Evolutionary conservation across 2,113 vertebrate species (phyloP).

Genomic region (Falco punctatus): DNA sequence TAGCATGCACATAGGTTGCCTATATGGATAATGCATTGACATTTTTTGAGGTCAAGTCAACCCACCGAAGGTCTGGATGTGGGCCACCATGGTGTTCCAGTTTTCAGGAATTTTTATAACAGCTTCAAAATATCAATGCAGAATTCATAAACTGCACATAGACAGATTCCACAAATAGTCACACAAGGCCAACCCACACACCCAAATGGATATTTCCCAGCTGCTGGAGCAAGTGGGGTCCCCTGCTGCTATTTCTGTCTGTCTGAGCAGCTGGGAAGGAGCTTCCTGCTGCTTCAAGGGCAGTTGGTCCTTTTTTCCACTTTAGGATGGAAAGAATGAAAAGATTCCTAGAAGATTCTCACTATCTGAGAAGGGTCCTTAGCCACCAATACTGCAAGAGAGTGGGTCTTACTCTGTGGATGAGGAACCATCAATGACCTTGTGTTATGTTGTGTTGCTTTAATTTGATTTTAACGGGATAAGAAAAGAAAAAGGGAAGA

Average conservation of each 20-base stretch:
- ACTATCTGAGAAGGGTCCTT: neutral
- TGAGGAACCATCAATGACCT: neutral
- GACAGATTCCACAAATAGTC: conserved; percentile 50
- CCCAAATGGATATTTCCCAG: conserved; percentile 59
- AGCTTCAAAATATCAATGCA: neutral
- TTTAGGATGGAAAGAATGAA: conserved; percentile 3
- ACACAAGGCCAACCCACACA: conserved; percentile 50
- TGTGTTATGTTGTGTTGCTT: neutral
- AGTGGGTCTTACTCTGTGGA: neutral
- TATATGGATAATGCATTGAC: neutral
- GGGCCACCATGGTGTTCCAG: neutral
- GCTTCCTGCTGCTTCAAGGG: neutral
- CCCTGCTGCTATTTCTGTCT: conserved; percentile 19
- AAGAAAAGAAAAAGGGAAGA: neutral
- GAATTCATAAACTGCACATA: conserved; percentile 40
- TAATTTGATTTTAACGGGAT: neutral
- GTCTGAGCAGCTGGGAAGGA: conserved; percentile 24
- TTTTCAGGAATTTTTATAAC: conserved; percentile 32
- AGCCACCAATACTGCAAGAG: fast-evolving
- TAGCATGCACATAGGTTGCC: neutral
- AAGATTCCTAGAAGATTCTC: neutral
- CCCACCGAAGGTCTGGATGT: neutral
- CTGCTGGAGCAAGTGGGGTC: conserved; percentile 18
- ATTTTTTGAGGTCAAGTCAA: neutral
- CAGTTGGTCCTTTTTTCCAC: neutral